Conservation (phyloP, 2,797 vertebrate genomes). For the Perdix hodgsoniae region DNA sequence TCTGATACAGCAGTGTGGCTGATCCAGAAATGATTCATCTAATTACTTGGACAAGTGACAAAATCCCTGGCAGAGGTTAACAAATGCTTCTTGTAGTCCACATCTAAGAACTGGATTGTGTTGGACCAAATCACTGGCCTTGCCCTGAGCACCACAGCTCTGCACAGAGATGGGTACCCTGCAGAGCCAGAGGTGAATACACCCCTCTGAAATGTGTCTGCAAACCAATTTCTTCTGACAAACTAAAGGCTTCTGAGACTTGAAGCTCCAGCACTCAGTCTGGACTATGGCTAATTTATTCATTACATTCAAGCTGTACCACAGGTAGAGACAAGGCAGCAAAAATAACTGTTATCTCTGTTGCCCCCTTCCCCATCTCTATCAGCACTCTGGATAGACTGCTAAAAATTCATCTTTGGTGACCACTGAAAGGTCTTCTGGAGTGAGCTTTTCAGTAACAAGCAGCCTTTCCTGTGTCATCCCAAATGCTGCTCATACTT, state of each 20-base stretch:
- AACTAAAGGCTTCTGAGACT: background rate
- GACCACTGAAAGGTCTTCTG: background rate
- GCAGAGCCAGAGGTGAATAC: background rate
- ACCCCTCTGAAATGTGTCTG: fast-evolving
- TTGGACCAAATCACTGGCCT: background rate
- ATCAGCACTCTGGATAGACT: background rate
- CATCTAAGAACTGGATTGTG: background rate
- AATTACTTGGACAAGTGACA: conserved; percentile 23
- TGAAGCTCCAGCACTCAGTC: background rate
- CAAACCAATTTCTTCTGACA: background rate
- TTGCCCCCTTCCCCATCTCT: background rate
- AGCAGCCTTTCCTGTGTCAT: background rate
- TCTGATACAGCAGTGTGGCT: background rate
- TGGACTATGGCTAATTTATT: background rate
- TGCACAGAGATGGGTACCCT: background rate
- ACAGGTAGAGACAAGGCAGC: background rate
- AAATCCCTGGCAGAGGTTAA: conserved; percentile 14
- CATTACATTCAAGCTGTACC: background rate
- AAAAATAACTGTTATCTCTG: background rate
- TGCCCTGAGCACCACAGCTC: background rate
- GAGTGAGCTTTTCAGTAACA: background rate
- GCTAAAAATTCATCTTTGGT: background rate
- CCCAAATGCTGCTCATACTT: background rate
- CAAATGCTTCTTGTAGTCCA: conserved; percentile 15
- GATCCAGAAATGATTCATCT: conserved; percentile 38